Evolutionary conservation across 2,888 invertebrate genomes (phyloP).

Genomic region (Volucella bombylans): DNA sequence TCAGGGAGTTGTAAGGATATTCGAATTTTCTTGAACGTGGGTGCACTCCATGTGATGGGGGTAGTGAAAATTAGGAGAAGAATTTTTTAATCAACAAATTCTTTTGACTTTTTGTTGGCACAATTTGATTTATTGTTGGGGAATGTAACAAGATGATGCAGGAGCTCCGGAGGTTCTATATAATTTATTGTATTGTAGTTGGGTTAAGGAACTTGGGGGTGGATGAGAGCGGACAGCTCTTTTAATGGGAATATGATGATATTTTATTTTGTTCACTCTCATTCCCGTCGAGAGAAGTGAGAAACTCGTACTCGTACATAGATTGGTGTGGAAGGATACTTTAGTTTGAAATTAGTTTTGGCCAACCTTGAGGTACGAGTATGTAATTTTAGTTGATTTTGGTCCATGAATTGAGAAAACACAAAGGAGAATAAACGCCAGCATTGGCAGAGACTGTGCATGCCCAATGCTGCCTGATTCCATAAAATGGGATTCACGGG

Average conservation of each 20-base stretch:
- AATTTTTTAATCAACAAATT: constrained; percentile 68
- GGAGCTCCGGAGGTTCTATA: neutral
- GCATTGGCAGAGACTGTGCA: too few species aligned
- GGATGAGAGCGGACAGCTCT: neutral
- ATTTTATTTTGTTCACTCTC: neutral
- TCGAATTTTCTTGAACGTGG: constrained; percentile 36
- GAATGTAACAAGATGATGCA: constrained; percentile 20
- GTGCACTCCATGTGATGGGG: neutral
- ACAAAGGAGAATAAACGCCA: too few species aligned
- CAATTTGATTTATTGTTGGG: constrained; percentile 54
- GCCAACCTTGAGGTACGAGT: constrained; percentile 7
- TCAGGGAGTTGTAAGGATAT: constrained; percentile 15
- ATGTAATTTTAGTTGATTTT: constrained; percentile 29
- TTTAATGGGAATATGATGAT: constrained; percentile 64
- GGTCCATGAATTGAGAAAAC: too few species aligned
- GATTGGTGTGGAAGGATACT: constrained; percentile 22
- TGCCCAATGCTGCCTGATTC: too few species aligned
- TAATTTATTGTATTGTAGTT: neutral
- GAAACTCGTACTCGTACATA: neutral
- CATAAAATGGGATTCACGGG: too few species aligned
- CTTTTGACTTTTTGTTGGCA: constrained; percentile 36
- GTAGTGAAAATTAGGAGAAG: constrained; percentile 42
- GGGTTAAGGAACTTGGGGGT: neutral
- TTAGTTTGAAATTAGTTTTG: constrained; percentile 43
- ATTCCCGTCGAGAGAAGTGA: neutral